Evolutionary conservation across 2,797 vertebrate species (phyloP).

Genomic region (Pteronotus mesoamericanus): DNA sequence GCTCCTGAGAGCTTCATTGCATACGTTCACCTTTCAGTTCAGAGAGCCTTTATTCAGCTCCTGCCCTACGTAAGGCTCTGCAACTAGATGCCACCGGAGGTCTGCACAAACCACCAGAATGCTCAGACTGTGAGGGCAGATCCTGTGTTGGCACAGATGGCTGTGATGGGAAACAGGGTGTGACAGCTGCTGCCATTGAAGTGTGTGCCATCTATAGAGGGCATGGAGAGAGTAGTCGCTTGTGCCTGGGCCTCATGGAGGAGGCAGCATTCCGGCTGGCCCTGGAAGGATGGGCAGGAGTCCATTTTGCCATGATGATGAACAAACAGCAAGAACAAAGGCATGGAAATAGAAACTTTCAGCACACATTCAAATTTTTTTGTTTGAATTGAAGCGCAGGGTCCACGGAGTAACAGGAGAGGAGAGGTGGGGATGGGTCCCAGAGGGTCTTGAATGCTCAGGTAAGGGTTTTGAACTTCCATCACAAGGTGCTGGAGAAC

Average conservation of each 20-base stretch:
- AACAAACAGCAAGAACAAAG: constrained; percentile 33
- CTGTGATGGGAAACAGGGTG: neutral
- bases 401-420: neutral
- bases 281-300: neutral
- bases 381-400: neutral
- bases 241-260: neutral
- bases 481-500: neutral
- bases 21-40: neutral
- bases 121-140: neutral
- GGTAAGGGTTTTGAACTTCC: neutral
- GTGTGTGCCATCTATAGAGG: neutral
- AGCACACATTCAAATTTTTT: neutral
- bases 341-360: neutral
- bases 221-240: neutral
- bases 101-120: neutral
- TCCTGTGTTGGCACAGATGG: neutral
- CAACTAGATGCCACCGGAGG: neutral
- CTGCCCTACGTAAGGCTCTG: neutral
- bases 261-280: neutral
- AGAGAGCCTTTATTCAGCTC: neutral
- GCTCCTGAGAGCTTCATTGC: neutral
- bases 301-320: constrained; percentile 3
- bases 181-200: neutral
- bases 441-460: neutral
- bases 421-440: neutral